These are phyloP conservation scores for Diogma glabrata DNA, from an alignment of 2,888 invertebrate species.

Conservation along the genomic window DNA sequence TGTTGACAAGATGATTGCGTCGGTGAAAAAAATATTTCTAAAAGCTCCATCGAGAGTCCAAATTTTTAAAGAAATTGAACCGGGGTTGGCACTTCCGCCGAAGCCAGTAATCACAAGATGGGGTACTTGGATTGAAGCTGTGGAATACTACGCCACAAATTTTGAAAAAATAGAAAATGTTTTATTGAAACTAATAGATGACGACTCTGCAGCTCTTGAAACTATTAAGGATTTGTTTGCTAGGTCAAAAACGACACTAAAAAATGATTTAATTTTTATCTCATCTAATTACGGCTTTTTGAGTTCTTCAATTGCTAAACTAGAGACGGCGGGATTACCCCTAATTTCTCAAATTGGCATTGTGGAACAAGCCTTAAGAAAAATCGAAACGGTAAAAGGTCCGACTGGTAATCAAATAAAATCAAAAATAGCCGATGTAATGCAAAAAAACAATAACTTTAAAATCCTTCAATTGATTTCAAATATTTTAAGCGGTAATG, in stretches of 20 bases:
- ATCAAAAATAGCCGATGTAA: not conserved
- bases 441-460: not conserved
- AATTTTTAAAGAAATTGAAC: slow-evolving; percentile 22
- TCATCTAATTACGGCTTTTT: not conserved
- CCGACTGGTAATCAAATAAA: not conserved
- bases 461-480: not conserved
- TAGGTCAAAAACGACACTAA: not conserved
- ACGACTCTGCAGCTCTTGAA: not conserved
- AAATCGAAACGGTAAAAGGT: not conserved
- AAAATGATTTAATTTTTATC: not conserved
- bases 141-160: not conserved
- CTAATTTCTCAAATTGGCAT: not conserved
- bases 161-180: not conserved
- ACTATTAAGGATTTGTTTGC: not conserved
- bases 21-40: slow-evolving; percentile 24
- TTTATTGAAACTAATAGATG: not conserved
- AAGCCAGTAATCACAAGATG: slow-evolving; percentile 26
- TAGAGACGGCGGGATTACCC: not conserved
- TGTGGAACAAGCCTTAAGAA: not conserved
- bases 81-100: slow-evolving; percentile 23
- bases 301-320: not conserved
- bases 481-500: not conserved
- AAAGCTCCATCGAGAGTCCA: slow-evolving; percentile 23
- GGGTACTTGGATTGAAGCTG: slow-evolving; percentile 22
- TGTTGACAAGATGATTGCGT: slow-evolving; percentile 22